phyloP scores from a whole-genome alignment of 2,888 invertebrate genomes.

The Campoplex nolae region DNA sequence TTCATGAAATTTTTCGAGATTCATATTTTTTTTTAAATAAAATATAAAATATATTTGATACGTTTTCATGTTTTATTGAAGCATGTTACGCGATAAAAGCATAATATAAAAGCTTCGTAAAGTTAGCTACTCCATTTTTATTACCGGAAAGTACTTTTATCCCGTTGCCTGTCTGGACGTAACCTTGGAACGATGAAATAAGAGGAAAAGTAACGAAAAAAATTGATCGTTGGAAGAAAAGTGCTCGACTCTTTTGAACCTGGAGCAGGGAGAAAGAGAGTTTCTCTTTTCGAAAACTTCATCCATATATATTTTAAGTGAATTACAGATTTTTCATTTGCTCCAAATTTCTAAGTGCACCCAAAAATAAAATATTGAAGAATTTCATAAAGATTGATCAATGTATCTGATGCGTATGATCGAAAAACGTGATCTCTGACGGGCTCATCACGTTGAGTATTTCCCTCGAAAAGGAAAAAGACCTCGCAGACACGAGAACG shows the following conservation, averaged over 20 bases:
- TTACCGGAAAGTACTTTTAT: constrained; percentile 53
- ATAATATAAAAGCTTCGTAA: constrained; percentile 52
- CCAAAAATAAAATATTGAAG: not conserved
- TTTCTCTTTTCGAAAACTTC: not conserved
- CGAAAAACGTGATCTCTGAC: not conserved
- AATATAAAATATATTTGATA: not conserved
- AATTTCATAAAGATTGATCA: not conserved
- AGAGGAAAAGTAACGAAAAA: not conserved
- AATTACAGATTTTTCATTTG: not conserved
- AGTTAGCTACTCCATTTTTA: constrained; percentile 63
- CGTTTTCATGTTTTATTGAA: not conserved
- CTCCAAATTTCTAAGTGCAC: not conserved
- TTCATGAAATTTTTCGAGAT: too few species aligned
- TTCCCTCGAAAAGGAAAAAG: not conserved
- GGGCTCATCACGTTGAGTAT: not conserved
- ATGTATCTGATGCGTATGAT: not conserved
- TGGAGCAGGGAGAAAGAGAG: not conserved
- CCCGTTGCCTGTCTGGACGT: constrained; percentile 25
- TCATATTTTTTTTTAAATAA: not conserved
- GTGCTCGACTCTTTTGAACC: not conserved
- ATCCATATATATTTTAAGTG: not conserved
- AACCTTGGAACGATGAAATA: constrained; percentile 29
- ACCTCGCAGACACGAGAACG: not conserved
- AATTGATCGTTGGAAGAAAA: constrained; percentile 2
- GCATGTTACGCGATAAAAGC: constrained; percentile 56